Evolutionary conservation across 2,888 invertebrate genomes (phyloP), one percentile per base, ranked within the genome.

Genomic region (Thera obeliscata): DNA sequence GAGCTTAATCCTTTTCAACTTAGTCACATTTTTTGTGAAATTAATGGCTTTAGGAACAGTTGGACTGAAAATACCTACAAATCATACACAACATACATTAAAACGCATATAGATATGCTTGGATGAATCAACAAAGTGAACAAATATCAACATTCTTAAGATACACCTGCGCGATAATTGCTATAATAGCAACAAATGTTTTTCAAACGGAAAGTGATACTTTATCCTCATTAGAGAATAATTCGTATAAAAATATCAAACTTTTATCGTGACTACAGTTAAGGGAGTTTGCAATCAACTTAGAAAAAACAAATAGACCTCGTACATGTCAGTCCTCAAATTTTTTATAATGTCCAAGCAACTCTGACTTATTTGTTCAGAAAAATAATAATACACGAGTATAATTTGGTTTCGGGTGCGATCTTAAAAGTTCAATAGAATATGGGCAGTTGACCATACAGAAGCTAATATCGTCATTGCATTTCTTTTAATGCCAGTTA

Each of bases 1-100:
- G 56, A 22, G 54, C 67, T 49, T 22, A 35, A 52, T 68, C 69
- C 70, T 72, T 61, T 38, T 46, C 50, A 52, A 46, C 33, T 64
- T 33, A 67, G 54, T 56, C 64, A 59, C 33, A 61, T 63, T 64
- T 61, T 38, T 12, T 52, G 43, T 56, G 59, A 54, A 61, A 48
- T 56, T 46, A 55, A 61, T 58, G 41, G 52, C 48, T 12, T 5
- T 52, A 46, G n/a, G 56, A 38, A 50, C 36, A 54, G 52, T 52
- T 54, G 11, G 12, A 46, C 22, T 22, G 8, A 43, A 9, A 50
- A 56, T 56, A 12, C 46, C 2, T 52, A 22, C 12, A 36, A 55
- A 12, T n/a, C n/a, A 48, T n/a, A 22, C 7, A 36, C 22, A 22
- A 0, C 9, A 35, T 55, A 56, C 11, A 52, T 11, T 7, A 43